Evolutionary conservation across 1,140 invertebrate species (phyloP).

Genomic region (Phthorimaea operculella): DNA sequence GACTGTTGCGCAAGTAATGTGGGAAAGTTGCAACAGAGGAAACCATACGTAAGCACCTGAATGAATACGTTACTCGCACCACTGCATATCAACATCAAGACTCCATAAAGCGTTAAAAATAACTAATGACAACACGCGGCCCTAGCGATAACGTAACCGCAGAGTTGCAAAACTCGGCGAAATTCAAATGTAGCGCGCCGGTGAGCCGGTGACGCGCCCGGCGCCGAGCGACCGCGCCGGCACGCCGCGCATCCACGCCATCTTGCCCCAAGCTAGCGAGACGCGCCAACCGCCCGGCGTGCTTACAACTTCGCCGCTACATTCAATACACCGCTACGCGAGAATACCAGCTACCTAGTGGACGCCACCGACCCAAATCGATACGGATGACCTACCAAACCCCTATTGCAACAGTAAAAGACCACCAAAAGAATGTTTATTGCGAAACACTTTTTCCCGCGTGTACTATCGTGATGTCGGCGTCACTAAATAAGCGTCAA

Average conservation of each 20-base stretch:
- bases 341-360: constrained; percentile 16
- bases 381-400: background rate
- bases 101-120: constrained; percentile 54
- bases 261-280: constrained; percentile 36
- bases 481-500: constrained; percentile 32
- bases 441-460: constrained; percentile 52
- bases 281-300: constrained; percentile 44
- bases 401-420: background rate
- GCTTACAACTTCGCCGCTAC: constrained; percentile 46
- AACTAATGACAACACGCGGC: constrained; percentile 62
- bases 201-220: constrained; percentile 36
- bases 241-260: constrained; percentile 62
- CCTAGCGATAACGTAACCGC: constrained; percentile 50
- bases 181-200: constrained; percentile 60
- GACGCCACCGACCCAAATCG: constrained; percentile 4
- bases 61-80: constrained; percentile 44
- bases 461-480: constrained; percentile 36
- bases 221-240: constrained; percentile 55
- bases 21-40: constrained; percentile 58
- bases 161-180: constrained; percentile 53
- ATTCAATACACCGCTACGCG: constrained; percentile 24
- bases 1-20: constrained; percentile 60
- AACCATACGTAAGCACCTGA: constrained; percentile 41
- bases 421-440: background rate
- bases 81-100: constrained; percentile 16